Evolutionary conservation across 2,888 invertebrate species (phyloP).

Genomic region (Luffia ferchaultella): DNA sequence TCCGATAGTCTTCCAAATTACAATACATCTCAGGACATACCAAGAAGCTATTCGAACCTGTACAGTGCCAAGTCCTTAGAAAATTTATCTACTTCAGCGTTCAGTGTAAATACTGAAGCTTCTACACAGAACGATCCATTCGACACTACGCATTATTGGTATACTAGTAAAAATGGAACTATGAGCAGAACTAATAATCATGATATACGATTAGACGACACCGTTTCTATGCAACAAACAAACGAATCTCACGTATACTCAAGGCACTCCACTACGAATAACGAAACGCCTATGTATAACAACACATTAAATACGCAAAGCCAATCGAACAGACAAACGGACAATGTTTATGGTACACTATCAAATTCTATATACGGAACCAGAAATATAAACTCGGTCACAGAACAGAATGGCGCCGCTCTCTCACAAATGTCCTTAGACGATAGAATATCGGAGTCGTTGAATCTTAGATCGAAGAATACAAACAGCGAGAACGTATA

Average conservation of each 20-base stretch:
- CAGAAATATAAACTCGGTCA: slow-evolving; percentile 16
- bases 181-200: slow-evolving; percentile 22
- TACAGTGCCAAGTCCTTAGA: slow-evolving; percentile 52
- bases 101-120: slow-evolving; percentile 13
- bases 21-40: slow-evolving; percentile 25
- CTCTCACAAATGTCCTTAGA: slow-evolving; percentile 49
- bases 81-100: slow-evolving; percentile 26
- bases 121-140: slow-evolving; percentile 35
- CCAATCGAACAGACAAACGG: slow-evolving; percentile 6
- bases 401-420: slow-evolving; percentile 21
- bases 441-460: slow-evolving; percentile 53
- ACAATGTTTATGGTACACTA: slow-evolving; percentile 25
- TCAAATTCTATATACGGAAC: slow-evolving; percentile 25
- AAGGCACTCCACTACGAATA: slow-evolving; percentile 7
- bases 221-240: slow-evolving; percentile 14
- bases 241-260: slow-evolving; percentile 41
- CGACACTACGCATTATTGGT: slow-evolving; percentile 43
- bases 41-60: slow-evolving; percentile 28
- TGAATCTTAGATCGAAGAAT: slow-evolving; percentile 53
- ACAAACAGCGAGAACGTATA: slow-evolving; percentile 41
- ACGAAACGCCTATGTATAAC: background rate
- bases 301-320: background rate
- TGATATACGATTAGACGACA: slow-evolving; percentile 23
- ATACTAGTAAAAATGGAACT: slow-evolving; percentile 25
- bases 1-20: slow-evolving; percentile 41